A percentile compares a stretch with the other conserved stretches of the same genome.
Conservation (phyloP, 2,888 invertebrate species). For the Ophonus ardosiacus region DNA sequence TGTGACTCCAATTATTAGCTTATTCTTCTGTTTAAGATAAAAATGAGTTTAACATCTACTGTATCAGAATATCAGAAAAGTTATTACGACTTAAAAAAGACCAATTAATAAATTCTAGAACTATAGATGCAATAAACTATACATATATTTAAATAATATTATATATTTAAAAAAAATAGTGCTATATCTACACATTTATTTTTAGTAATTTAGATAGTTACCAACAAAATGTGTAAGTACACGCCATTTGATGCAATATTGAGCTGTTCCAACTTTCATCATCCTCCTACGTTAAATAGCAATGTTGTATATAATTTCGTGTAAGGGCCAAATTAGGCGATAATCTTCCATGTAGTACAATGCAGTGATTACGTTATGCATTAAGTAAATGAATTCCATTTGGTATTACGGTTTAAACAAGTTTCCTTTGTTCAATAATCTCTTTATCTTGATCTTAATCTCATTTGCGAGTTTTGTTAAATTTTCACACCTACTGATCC, state of each 20-base stretch:
- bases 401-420: constrained; percentile 29
- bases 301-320: not conserved
- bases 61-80: too few relatives aligned
- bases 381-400: constrained; percentile 17
- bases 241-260: not conserved
- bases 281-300: not conserved
- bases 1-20: too few relatives aligned
- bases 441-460: constrained; percentile 44
- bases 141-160: too few relatives aligned
- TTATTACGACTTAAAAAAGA: too few relatives aligned
- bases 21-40: too few relatives aligned
- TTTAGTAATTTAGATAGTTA: too few relatives aligned
- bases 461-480: constrained; percentile 43
- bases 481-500: constrained; percentile 46
- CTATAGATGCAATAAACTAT: too few relatives aligned
- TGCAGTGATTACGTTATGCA: constrained; percentile 24
- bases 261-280: not conserved
- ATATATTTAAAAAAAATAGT: too few relatives aligned
- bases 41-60: too few relatives aligned
- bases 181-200: too few relatives aligned
- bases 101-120: too few relatives aligned
- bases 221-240: too few relatives aligned
- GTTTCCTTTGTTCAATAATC: constrained; percentile 45
- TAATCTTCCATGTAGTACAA: constrained; percentile 1
- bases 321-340: not conserved